These are phyloP conservation scores for Erinaceus europaeus DNA, from an alignment of 2,113 vertebrate genomes.

Conservation along the genomic window DNA sequence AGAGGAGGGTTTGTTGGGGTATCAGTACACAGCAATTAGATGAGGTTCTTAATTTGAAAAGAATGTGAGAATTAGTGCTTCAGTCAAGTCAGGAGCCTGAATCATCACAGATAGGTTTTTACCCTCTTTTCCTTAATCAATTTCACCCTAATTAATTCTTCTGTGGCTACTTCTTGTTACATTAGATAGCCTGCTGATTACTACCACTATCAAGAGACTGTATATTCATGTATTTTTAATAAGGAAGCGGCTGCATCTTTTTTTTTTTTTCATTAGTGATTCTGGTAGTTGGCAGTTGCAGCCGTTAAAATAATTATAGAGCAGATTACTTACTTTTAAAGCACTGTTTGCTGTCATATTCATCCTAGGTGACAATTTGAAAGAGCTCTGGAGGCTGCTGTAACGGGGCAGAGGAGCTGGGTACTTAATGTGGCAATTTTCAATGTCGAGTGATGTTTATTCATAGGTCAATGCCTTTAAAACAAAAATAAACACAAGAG, in stretches of 20 bases:
- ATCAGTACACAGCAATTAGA: conserved; percentile 42
- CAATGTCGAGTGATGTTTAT: conserved; percentile 70
- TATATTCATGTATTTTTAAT: conserved; percentile 80
- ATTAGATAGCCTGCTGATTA: conserved; percentile 79
- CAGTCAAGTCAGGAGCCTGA: conserved; percentile 53
- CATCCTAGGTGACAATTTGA: conserved; percentile 62
- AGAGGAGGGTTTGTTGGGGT: not conserved
- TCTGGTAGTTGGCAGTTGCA: conserved; percentile 71
- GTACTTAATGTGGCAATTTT: conserved; percentile 63
- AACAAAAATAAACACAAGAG: conserved; percentile 40
- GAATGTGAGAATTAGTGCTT: conserved; percentile 61
- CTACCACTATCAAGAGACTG: conserved; percentile 79
- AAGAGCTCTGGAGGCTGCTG: conserved; percentile 20
- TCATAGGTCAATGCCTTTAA: conserved; percentile 55
- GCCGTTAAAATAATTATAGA: conserved; percentile 76
- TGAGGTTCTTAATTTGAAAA: conserved; percentile 69
- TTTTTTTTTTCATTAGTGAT: conserved; percentile 76
- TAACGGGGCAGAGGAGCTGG: conserved; percentile 18
- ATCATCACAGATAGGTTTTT: conserved; percentile 70
- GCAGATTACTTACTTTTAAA: conserved; percentile 75
- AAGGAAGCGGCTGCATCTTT: conserved; percentile 56
- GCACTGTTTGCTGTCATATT: conserved; percentile 74
- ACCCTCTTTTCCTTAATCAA: conserved; percentile 75
- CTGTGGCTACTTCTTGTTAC: conserved; percentile 78
- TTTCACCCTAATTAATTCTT: conserved; percentile 78